These are phyloP conservation scores for Olivierus martensii DNA, from an alignment of 1,140 invertebrate species.

Conservation along the genomic window DNA sequence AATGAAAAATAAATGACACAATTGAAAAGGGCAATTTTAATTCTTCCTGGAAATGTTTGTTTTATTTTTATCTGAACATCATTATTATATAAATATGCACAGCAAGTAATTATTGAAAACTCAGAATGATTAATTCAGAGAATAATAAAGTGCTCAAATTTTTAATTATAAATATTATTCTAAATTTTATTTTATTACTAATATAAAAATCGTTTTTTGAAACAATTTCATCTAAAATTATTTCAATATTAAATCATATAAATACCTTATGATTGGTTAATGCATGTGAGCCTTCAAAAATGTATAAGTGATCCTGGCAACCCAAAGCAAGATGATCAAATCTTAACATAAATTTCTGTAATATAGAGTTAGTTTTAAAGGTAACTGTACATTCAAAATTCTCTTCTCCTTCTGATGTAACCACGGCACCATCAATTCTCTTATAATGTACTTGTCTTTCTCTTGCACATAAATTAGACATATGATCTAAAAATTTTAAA, in stretches of 20 bases:
- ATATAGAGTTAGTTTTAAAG: slow-evolving; percentile 82
- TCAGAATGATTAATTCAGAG: no score
- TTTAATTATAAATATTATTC: no score
- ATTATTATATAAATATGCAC: no score
- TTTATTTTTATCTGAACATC: no score
- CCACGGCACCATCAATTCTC: slow-evolving; percentile 77
- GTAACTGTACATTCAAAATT: slow-evolving; percentile 80
- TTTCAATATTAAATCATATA: neutral
- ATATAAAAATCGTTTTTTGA: no score
- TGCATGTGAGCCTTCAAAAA: slow-evolving; percentile 84
- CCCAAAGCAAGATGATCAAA: slow-evolving; percentile 67
- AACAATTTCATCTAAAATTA: no score
- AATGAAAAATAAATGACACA: no score
- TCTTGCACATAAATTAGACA: slow-evolving; percentile 22
- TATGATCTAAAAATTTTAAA: slow-evolving; percentile 23
- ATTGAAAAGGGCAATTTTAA: no score
- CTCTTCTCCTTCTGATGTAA: slow-evolving; percentile 72
- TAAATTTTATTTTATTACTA: no score
- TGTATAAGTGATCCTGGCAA: slow-evolving; percentile 86
- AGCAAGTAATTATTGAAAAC: no score
- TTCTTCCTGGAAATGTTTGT: no score
- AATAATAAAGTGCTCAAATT: no score
- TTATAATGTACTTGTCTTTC: slow-evolving; percentile 45
- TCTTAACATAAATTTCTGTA: slow-evolving; percentile 82
- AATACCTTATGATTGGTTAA: slow-evolving; percentile 69